Evolutionary conservation across 2,888 invertebrate genomes (phyloP).

Genomic region (Byasa hedistus): DNA sequence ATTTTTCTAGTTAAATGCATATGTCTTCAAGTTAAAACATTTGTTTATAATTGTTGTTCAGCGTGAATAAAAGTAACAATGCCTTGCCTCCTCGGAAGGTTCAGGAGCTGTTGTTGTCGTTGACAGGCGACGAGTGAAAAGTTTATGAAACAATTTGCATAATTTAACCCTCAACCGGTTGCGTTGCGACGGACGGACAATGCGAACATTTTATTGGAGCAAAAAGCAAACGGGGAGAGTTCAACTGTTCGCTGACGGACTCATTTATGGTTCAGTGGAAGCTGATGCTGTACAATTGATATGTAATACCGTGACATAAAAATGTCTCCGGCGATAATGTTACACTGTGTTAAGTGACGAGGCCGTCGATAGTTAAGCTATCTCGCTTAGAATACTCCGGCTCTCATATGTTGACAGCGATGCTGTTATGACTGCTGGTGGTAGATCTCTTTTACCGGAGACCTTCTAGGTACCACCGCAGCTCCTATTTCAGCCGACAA

Average conservation of each 20-base stretch:
- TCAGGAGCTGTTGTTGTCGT: constrained; percentile 32
- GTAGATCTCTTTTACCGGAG: too few species aligned
- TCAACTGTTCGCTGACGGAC: constrained; percentile 59
- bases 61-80: constrained; percentile 15
- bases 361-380: too few species aligned
- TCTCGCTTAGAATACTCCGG: too few species aligned
- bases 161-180: constrained; percentile 68
- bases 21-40: too few species aligned
- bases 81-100: constrained; percentile 30
- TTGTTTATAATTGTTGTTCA: too few species aligned
- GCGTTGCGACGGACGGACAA: constrained; percentile 48
- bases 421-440: too few species aligned
- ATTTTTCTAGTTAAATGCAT: too few species aligned
- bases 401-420: too few species aligned
- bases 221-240: constrained; percentile 57
- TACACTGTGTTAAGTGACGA: too few species aligned
- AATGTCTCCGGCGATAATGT: too few species aligned
- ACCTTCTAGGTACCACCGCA: too few species aligned
- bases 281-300: constrained; percentile 34
- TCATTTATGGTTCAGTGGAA: constrained; percentile 53
- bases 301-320: neutral
- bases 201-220: constrained; percentile 62
- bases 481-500: too few species aligned
- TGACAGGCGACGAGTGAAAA: constrained; percentile 32
- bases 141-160: constrained; percentile 73